Evolutionary conservation across 2,113 vertebrate genomes (phyloP).

Genomic region (Brachyistius frenatus): DNA sequence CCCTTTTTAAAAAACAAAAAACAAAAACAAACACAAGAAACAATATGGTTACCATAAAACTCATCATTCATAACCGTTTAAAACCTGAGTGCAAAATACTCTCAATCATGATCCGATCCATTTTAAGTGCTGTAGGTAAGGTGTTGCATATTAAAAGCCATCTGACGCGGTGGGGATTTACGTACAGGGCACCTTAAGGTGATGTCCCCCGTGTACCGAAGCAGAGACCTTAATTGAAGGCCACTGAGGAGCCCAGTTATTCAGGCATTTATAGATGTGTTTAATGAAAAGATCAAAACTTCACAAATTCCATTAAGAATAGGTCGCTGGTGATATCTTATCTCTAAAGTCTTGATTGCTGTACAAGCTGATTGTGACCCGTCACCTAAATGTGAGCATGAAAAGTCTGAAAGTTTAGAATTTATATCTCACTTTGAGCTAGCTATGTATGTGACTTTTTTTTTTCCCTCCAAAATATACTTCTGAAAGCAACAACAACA

Average conservation of each 20-base stretch:
- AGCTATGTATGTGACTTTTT: neutral
- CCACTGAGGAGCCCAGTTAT: neutral
- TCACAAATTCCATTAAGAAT: neutral
- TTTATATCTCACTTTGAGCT: no score
- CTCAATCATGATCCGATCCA: no score
- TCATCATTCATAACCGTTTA: no score
- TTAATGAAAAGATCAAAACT: neutral
- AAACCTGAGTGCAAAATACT: no score
- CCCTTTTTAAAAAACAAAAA: no score
- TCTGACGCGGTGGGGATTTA: no score
- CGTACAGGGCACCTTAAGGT: no score
- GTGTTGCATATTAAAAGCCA: no score
- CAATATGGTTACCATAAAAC: no score
- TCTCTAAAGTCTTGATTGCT: neutral
- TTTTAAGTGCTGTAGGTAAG: no score
- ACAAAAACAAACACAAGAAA: no score
- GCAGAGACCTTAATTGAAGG: neutral
- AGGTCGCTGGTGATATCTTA: neutral
- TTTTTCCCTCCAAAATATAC: conserved; percentile 39
- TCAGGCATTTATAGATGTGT: accelerated
- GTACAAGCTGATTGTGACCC: neutral
- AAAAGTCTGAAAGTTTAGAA: neutral
- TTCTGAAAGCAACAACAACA: conserved; percentile 34
- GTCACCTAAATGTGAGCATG: neutral
- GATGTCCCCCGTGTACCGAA: neutral